These are phyloP conservation scores for Neocrepidodera transversa DNA, from an alignment of 2,888 invertebrate species.

Conservation along the genomic window DNA sequence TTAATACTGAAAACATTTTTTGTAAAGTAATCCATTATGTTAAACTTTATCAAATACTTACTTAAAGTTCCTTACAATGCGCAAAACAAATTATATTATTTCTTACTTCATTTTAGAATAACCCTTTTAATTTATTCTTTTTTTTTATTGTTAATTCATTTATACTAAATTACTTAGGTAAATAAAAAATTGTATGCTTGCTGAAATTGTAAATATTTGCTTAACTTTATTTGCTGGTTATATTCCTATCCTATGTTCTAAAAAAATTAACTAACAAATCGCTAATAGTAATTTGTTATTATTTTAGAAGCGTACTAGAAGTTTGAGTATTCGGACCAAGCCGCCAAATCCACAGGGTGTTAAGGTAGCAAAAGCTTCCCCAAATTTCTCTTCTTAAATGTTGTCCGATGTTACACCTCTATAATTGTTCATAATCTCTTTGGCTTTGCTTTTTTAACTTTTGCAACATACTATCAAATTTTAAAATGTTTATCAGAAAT, in stretches of 20 bases:
- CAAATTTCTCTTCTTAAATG: conserved; percentile 33
- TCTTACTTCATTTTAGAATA: neutral
- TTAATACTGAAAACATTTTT: too few species aligned
- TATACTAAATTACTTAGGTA: too few species aligned
- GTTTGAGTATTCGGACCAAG: conserved; percentile 66
- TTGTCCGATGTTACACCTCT: conserved; percentile 29
- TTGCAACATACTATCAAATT: conserved; percentile 20
- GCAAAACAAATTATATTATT: too few species aligned
- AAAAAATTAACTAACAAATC: neutral
- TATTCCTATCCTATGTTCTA: neutral
- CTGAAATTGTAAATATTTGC: conserved; percentile 12
- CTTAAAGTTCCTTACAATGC: too few species aligned
- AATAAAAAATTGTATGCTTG: too few species aligned
- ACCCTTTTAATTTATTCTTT: neutral
- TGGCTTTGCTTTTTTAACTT: conserved; percentile 21
- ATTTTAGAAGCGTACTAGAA: conserved; percentile 66
- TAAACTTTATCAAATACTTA: too few species aligned
- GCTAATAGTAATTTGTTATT: conserved; percentile 31
- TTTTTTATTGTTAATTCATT: neutral
- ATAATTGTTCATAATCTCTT: conserved; percentile 21
- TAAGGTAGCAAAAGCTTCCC: conserved; percentile 61
- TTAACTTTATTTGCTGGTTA: conserved; percentile 7
- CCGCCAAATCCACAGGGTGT: conserved; percentile 64
- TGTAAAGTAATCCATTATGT: too few species aligned
- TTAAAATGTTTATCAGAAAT: neutral